These are phyloP conservation scores for Paracyclopina nana DNA, from an alignment of 1,140 invertebrate genomes.

Conservation along the genomic window DNA sequence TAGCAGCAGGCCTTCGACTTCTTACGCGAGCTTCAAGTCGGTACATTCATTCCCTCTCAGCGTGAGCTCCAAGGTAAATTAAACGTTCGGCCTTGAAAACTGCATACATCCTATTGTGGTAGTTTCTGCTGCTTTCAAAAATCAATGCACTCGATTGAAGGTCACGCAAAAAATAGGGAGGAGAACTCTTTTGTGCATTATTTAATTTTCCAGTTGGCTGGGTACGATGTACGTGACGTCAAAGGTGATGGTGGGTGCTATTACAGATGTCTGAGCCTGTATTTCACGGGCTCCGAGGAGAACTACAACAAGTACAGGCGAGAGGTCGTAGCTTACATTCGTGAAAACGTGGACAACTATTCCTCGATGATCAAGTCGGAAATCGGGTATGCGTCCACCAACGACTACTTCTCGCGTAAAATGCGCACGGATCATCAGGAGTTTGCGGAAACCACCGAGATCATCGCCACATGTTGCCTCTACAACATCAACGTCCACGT, in stretches of 20 bases:
- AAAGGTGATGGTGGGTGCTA: conserved; percentile 7
- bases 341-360: conserved; percentile 7
- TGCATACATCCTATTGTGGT: too few relatives aligned
- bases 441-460: conserved; percentile 5
- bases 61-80: too few relatives aligned
- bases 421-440: conserved; percentile 2
- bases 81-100: too few relatives aligned
- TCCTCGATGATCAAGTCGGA: conserved; percentile 4
- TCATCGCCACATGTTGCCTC: conserved; percentile 1
- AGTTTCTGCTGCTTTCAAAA: too few relatives aligned
- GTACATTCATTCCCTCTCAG: too few relatives aligned
- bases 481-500: conserved; percentile 8
- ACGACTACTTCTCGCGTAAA: conserved; percentile 2
- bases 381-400: not conserved
- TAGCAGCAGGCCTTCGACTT: too few relatives aligned
- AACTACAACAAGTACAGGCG: conserved; percentile 6
- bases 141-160: too few relatives aligned
- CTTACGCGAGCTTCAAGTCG: too few relatives aligned
- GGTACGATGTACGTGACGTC: not conserved
- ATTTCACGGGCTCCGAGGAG: not conserved
- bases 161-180: not conserved
- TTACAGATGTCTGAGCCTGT: conserved; percentile 4
- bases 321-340: conserved; percentile 3
- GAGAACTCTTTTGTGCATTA: not conserved
- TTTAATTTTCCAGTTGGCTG: conserved; percentile 1